A percentile compares a stretch with the other conserved stretches of the same genome.
phyloP scores from a whole-genome alignment of 1,140 invertebrate species.

The Drosophila kanapiae region DNA sequence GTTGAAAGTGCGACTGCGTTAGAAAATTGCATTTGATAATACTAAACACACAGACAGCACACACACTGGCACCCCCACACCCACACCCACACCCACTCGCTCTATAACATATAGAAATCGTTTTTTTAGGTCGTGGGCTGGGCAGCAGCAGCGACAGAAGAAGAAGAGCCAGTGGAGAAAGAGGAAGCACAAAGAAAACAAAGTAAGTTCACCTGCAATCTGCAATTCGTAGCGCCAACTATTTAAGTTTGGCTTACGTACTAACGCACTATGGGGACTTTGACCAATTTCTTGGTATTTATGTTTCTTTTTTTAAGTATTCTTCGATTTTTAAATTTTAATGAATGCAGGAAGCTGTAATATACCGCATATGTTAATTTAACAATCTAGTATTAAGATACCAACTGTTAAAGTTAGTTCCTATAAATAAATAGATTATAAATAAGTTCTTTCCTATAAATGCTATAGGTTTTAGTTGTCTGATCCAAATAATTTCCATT shows the following conservation, averaged over 20 bases:
- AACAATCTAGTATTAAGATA: too few relatives aligned
- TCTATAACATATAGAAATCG: conserved; percentile 47
- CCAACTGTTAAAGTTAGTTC: too few relatives aligned
- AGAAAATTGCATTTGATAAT: conserved; percentile 83
- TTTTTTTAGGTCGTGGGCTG: conserved; percentile 72
- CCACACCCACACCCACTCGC: conserved; percentile 16
- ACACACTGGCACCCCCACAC: conserved; percentile 10
- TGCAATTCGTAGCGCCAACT: conserved; percentile 11
- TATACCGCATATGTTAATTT: too few relatives aligned
- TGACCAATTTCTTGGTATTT: too few relatives aligned
- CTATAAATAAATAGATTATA: too few relatives aligned
- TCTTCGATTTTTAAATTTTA: too few relatives aligned
- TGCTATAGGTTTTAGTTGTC: too few relatives aligned
- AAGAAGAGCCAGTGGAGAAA: neutral
- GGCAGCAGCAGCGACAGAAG: conserved; percentile 6
- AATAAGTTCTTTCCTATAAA: too few relatives aligned
- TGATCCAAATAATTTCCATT: too few relatives aligned
- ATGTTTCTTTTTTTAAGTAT: too few relatives aligned
- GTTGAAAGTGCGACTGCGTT: conserved; percentile 84
- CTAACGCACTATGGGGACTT: neutral
- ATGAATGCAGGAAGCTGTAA: too few relatives aligned
- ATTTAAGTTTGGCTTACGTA: conserved; percentile 25
- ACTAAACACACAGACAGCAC: conserved; percentile 53
- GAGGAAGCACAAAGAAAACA: conserved; percentile 31
- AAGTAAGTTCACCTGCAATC: conserved; percentile 25